Evolutionary conservation across 2,797 vertebrate species (phyloP), one percentile per base, ranked within the genome.

Genomic region (Mus minutoides): DNA sequence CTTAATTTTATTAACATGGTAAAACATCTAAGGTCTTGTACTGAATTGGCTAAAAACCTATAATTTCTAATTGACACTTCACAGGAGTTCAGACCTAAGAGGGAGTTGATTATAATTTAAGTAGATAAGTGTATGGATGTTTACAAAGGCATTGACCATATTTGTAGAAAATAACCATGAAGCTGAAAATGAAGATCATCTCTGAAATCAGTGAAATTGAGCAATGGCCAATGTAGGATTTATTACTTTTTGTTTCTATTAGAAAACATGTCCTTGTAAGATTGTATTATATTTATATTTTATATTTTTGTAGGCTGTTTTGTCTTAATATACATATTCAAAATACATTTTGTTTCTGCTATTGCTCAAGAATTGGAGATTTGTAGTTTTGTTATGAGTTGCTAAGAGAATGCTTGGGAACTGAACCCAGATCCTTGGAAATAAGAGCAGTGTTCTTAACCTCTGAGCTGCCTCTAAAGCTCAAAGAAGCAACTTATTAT

Each of bases 171-270:
- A 93, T 26, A 85, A 34, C 67, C 17, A 67, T 34, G 11, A 67
- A 49, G 49, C 6, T 67, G 43, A 11, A 85, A 64, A 84, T 34
- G 5, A 49, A 19, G 6, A 12, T 49, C 49, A 8, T 67, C 17
- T 67, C 83, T n/a, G 60, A 49, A n/a, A 31, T 22, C 2, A 73
- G 6, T 91, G 46, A 29, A 7, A 54, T 94, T 58, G 21, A 1
- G 3, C 16, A 83, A 93, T 46, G 76, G n/a, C 40, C 21, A 88
- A 67, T 40, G 40, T 12, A 88, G 21, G 4, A 0, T 46, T 90
- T 77, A n/a, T 54, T 92, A 90, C 69, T 54, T 52, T 67, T 60
- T 46, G 86, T 84, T 89, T 69, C 24, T 93, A 11, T 90, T 80
- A 82, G 19, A 34, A 90, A 62, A 3, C 3, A 46, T 7, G 49